Conservation (phyloP, 1,140 invertebrate genomes). For the Microplitis mediator region DNA sequence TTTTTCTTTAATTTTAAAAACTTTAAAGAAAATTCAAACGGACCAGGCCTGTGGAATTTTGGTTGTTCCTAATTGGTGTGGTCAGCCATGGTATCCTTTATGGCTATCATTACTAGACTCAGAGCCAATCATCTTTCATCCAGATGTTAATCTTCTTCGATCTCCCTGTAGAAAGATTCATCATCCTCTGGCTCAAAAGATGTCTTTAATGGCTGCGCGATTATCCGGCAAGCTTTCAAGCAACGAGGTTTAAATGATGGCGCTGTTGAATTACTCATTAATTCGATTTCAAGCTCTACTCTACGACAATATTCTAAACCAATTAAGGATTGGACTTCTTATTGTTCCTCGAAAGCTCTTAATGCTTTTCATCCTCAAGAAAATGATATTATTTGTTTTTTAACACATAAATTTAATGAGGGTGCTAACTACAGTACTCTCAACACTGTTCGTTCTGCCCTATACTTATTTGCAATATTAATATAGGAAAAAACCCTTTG, state of each 20-base stretch:
- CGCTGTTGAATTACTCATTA: background rate
- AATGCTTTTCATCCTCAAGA: background rate
- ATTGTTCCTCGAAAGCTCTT: background rate
- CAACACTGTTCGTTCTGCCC: no score
- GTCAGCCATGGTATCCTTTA: conserved; percentile 31
- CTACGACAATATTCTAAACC: no score
- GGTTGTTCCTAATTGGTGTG: conserved; percentile 35
- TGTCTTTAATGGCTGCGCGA: background rate
- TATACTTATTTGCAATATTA: no score
- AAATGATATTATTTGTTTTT: background rate
- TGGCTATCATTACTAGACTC: conserved; percentile 23
- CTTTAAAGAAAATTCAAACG: conserved; percentile 22
- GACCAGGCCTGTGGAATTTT: conserved; percentile 34
- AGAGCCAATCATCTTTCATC: conserved; percentile 22
- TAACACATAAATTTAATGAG: no score
- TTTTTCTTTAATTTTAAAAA: conserved; percentile 28
- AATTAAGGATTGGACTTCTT: background rate
- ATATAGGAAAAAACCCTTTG: no score
- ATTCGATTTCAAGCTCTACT: background rate
- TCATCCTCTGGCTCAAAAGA: background rate
- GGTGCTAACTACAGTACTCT: no score
- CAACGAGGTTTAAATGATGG: background rate
- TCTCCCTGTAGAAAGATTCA: background rate
- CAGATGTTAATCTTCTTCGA: background rate
- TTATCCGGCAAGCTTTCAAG: conserved; percentile 9